Base-by-base conservation (phyloP, 2,797 vertebrate genomes). In the Chelmon rostratus region DNA sequence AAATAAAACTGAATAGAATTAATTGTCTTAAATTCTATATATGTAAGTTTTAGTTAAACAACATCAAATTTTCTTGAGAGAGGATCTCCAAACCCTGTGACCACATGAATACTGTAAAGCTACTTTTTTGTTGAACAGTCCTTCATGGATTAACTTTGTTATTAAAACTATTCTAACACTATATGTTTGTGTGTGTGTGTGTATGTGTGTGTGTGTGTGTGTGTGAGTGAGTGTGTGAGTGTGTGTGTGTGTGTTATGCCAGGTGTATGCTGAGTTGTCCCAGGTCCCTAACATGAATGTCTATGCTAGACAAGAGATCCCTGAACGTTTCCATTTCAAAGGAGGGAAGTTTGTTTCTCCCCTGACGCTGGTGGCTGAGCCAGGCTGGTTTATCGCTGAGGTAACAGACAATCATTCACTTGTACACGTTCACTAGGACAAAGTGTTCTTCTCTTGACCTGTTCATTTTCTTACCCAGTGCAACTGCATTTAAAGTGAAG, bases 371-470 rank as follows among this genome's bases (percentile, higher is more conserved):
- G 95, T 99, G 87, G 98, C 98, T 0, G 95, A 98, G 1, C 79
- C 97, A 33, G 97, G 97, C 68, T 99, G 98, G 98, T 98, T 99
- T 66, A 98, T 99, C 82, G 81, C 84, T 28, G 94, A 97, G 97
- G 98, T 99, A 95, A 94, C 58, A 31, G 1, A 31, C 23, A 18
- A 69, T 21, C 35, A 35, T 28, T 72, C 2, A n/a, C 11, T 54
- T 62, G 19, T 25, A 23, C 6, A 31, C 21, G 18, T 21, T 57
- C 13, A 65, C 19, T 2, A 1, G 11, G 8, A 63, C 13, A 18
- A 38, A 19, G 33, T 69, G 2, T 40, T 23, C 7, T 21, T 42
- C 10, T 33, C 8, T 40, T 56, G 18, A 64, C 2, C 5, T 38
- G 28, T 28, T 42, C 25, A 28, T 44, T 28, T 25, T 42, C 49